Evolutionary conservation across 2,113 vertebrate species (phyloP), one percentile per base, ranked within the genome.

Genomic region (Nannobrachium achirus): DNA sequence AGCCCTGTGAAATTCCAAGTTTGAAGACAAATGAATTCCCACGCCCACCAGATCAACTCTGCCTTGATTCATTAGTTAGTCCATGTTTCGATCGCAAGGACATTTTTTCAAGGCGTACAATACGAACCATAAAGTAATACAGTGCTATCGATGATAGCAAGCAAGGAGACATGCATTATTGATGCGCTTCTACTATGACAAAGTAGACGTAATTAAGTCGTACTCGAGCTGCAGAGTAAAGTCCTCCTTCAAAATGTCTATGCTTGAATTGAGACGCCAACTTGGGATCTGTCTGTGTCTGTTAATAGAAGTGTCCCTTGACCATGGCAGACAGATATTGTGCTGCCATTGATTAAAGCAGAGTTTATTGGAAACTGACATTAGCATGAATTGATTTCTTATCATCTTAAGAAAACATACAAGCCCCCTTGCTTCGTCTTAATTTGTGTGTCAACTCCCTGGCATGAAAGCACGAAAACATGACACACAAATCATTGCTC

Each of bases 121-220:
- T 33, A 4, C 25, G 25, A 33, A 33, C 6, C 1, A 33, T 33
- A 33, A 33, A 33, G 25, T 33, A 33, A 33, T 33, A 33, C 25
- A 33, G 25, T 33, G 6, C 25, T 33, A 33, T 33, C 16, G 8
- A 56, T 63, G 66, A 71, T 67, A 64, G 51, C 19, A 58, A 82
- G 53, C 38, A 63, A 79, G 49, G 42, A 20, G 66, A 16, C 78
- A 76, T 87, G 67, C 76, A 86, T 82, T 77, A 89, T 84, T 63
- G 56, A 74, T 76, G 68, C 45, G 49, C 63, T 72, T 53, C 71
- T 75, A 65, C 71, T 73, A 69, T 40, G 65, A 82, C 65, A 76
- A 57, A 69, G 50, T 19, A 16, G 65, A 64, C 81, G 75, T 84
- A 87, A 89, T 88, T 73, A 84, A 89, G 79, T 79, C 67, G 68